Percentiles rank a stretch among this genome's conserved stretches.
These are phyloP conservation scores for Serilophus lunatus DNA, from an alignment of 2,113 vertebrate genomes.

Conservation along the genomic window DNA sequence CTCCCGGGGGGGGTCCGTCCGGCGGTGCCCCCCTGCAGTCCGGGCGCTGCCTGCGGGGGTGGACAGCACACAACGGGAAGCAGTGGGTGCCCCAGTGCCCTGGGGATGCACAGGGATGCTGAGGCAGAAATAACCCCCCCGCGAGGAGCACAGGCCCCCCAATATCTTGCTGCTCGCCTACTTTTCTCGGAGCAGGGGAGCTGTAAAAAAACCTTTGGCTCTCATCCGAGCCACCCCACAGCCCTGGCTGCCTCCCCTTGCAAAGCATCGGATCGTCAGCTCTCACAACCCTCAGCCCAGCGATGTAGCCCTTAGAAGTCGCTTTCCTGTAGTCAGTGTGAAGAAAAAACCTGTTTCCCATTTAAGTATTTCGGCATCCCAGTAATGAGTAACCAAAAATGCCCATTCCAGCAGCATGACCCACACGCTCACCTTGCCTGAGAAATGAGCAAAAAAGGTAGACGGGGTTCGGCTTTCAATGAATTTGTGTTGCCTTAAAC, in stretches of 20 bases:
- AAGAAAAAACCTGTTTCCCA: background rate
- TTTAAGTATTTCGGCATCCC: background rate
- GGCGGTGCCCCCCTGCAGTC: background rate
- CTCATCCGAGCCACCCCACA: accelerated
- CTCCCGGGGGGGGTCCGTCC: too few relatives aligned
- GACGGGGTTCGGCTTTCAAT: background rate
- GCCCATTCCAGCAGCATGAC: background rate
- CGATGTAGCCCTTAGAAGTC: background rate
- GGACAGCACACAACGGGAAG: background rate
- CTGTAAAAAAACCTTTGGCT: background rate
- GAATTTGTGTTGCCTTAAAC: slow-evolving; percentile 33
- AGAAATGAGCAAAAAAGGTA: background rate
- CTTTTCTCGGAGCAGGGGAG: background rate
- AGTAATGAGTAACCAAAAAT: background rate
- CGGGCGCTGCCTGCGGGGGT: background rate
- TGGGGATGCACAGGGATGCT: background rate
- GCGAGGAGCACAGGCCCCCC: accelerated
- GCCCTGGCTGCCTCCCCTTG: background rate
- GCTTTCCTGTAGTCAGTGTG: background rate
- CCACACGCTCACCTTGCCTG: background rate
- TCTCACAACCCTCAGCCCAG: background rate
- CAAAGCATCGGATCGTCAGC: background rate
- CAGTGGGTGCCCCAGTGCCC: background rate
- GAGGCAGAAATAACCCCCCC: background rate
- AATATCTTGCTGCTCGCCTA: accelerated